phyloP scores from a whole-genome alignment of 1,140 invertebrate species.

The Chironomus tepperi region DNA sequence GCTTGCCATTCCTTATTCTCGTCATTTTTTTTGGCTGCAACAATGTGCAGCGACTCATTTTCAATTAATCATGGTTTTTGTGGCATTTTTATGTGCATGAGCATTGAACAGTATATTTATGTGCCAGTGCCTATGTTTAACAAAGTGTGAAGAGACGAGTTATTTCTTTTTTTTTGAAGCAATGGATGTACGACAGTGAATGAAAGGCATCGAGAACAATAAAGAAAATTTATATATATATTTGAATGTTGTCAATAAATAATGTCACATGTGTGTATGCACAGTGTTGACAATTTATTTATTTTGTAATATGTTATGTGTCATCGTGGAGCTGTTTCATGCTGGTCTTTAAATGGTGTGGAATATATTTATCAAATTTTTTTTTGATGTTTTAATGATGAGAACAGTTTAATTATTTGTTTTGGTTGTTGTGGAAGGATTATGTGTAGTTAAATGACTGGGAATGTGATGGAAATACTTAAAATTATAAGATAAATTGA shows the following conservation, averaged over 20 bases:
- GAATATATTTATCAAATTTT: too few relatives aligned
- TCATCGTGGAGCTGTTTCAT: too few relatives aligned
- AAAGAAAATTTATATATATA: background rate
- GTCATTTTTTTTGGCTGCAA: background rate
- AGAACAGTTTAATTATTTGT: too few relatives aligned
- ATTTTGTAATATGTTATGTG: too few relatives aligned
- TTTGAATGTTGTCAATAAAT: background rate
- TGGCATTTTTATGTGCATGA: background rate
- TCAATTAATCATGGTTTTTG: slow-evolving; percentile 24
- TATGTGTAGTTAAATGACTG: too few relatives aligned
- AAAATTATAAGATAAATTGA: too few relatives aligned
- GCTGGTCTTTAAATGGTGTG: too few relatives aligned
- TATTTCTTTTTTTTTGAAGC: too few relatives aligned
- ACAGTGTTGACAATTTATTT: background rate
- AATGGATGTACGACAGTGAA: background rate
- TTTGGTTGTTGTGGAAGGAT: too few relatives aligned
- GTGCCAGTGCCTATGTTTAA: slow-evolving; percentile 3
- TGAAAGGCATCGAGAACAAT: background rate
- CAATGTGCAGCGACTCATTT: slow-evolving; percentile 12
- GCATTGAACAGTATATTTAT: background rate
- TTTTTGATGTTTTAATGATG: too few relatives aligned
- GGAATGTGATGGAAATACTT: too few relatives aligned
- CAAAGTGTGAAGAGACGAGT: slow-evolving; percentile 5
- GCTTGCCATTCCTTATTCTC: background rate
- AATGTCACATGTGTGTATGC: background rate